phyloP scores from a whole-genome alignment of 2,888 invertebrate species.

The Hybos culiciformis region DNA sequence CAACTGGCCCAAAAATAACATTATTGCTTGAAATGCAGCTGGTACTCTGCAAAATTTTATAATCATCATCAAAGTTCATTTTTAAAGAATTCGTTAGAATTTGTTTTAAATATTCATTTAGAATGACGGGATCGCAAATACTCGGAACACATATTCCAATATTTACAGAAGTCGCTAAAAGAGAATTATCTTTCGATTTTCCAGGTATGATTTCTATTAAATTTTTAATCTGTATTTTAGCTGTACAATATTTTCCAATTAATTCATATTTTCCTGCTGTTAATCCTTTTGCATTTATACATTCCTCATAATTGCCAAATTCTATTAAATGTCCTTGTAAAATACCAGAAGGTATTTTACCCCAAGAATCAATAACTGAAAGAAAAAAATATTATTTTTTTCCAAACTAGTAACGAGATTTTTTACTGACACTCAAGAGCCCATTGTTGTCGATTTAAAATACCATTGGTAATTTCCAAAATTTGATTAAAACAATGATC shows the following conservation, averaged over 20 bases:
- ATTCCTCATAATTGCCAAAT: conserved; percentile 27
- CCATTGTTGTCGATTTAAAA: no score
- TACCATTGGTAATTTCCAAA: no score
- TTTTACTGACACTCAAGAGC: no score
- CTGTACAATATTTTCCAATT: conserved; percentile 23
- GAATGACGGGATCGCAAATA: conserved; percentile 7
- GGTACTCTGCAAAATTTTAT: not conserved
- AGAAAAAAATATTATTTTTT: not conserved
- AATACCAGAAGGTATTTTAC: conserved; percentile 26
- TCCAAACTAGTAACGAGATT: no score
- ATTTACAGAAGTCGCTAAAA: not conserved
- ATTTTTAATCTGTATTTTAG: conserved; percentile 4
- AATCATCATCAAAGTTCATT: not conserved
- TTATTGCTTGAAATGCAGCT: conserved; percentile 4
- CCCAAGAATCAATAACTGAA: conserved; percentile 28
- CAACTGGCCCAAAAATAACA: conserved; percentile 1
- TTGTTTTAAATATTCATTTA: conserved; percentile 4
- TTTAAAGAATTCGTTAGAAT: conserved; percentile 1
- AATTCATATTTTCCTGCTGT: no score
- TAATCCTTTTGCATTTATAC: conserved; percentile 16
- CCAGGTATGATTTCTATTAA: not conserved
- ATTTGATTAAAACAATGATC: no score
- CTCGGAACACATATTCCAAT: conserved; percentile 14
- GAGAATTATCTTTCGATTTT: not conserved
- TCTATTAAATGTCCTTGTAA: conserved; percentile 21